phyloP scores from a whole-genome alignment of 2,888 invertebrate species.

The Tachina grossa region DNA sequence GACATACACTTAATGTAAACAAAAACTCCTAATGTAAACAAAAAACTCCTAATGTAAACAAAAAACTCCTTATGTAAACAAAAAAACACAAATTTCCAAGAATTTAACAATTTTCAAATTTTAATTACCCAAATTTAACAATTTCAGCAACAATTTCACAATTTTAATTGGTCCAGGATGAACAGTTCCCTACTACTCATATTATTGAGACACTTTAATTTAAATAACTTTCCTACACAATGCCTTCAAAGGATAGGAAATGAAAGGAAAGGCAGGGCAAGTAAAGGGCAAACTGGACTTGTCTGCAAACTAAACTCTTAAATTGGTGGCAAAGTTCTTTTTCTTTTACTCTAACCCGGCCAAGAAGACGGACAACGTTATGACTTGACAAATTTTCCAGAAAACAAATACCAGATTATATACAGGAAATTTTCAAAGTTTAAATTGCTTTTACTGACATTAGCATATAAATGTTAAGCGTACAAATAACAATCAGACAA shows the following conservation, averaged over 20 bases:
- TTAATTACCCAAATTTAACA: too few species aligned
- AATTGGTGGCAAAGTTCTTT: background rate
- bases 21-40: too few species aligned
- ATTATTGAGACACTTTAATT: constrained; percentile 50
- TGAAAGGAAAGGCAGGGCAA: background rate
- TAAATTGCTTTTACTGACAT: constrained; percentile 24
- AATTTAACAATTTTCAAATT: too few species aligned
- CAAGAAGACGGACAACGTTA: too few species aligned
- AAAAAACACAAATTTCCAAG: too few species aligned
- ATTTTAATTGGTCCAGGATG: too few species aligned
- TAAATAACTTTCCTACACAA: background rate
- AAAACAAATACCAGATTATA: background rate
- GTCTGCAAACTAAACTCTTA: background rate
- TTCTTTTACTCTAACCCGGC: too few species aligned
- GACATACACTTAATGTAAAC: too few species aligned
- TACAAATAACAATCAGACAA: constrained; percentile 13
- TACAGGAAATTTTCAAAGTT: constrained; percentile 1
- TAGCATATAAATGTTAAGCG: constrained; percentile 15
- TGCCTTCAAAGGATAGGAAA: background rate
- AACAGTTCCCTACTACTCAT: too few species aligned
- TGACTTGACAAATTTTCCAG: background rate
- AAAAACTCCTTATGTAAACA: too few species aligned
- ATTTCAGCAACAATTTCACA: too few species aligned
- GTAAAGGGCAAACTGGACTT: background rate
- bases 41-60: too few species aligned